Base-by-base conservation (phyloP, 2,888 invertebrate species). In the Hofmannophila pseudospretella region DNA sequence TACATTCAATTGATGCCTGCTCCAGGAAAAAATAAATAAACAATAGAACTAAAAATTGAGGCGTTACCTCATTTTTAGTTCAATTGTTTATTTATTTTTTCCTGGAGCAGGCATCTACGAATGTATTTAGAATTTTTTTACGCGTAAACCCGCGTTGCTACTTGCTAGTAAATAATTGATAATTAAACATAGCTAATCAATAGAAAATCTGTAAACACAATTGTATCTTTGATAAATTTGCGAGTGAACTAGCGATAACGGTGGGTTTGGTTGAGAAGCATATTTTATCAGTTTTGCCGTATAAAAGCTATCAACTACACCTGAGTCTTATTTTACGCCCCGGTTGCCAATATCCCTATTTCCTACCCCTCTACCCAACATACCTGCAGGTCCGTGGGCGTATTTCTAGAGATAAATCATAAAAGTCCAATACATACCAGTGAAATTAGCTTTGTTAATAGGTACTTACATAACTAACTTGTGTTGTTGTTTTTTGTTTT, bases 301-400 rank as follows among this genome's bases (percentile, higher is more conserved):
- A 78, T 79, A 76, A 76, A 80, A 64, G 79, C 81, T 67, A 81
- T 82, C 78, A 79, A 67, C 58, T 65, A 76, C 84, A 85, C 84
- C 82, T 82, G 82, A 81, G 80, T 70, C 79, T 72, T 82, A 81
- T 81, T 84, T 84, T 78, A 79, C 77, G 79, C 69, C 64, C 65
- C 63, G 67, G 69, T 67, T 73, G 75, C 79, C 76, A 79, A 80
- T 81, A 80, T 71, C 67, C 67, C 65, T 64, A 63, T 62, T 60
- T 51, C 61, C 54, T 56, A 46, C 47, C 41, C 8, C 5, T 20
- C 5, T 20, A 20, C 2, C 1, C 23, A 23, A 2, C n/a, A 7
- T 55, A 55, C 58, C 54, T 52, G 45, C 39, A 9, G 5, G n/a
- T 30, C 7, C 16, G 9, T n/a, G 8, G 31, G 20, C n/a, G 53